These are phyloP conservation scores for Sicus ferrugineus DNA, from an alignment of 2,888 invertebrate species.

Conservation along the genomic window DNA sequence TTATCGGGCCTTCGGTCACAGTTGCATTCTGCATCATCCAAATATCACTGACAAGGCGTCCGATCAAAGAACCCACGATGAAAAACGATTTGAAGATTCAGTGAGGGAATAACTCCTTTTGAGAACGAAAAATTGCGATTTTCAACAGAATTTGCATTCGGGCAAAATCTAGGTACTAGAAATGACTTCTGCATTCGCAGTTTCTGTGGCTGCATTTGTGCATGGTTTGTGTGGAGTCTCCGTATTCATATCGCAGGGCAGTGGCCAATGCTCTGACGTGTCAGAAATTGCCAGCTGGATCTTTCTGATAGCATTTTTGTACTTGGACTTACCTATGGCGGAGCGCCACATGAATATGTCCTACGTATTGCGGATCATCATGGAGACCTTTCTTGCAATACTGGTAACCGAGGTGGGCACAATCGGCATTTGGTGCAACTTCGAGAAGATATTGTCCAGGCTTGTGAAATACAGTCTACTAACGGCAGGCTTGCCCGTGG, in stretches of 20 bases:
- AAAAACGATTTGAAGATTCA: too few species aligned
- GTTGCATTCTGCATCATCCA: constrained; percentile 98
- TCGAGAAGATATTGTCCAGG: constrained; percentile 44
- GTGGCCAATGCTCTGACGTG: constrained; percentile 50
- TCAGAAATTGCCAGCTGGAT: constrained; percentile 52
- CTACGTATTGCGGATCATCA: constrained; percentile 42
- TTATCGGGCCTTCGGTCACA: constrained; percentile 92
- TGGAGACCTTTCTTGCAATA: constrained; percentile 46
- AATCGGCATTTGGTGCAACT: constrained; percentile 51
- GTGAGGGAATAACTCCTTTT: too few species aligned
- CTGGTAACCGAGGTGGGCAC: constrained; percentile 48
- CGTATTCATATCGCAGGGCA: constrained; percentile 50
- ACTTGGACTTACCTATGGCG: constrained; percentile 48
- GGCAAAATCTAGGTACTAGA: too few species aligned
- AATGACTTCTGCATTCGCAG: constrained; percentile 46
- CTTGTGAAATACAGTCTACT: constrained; percentile 37
- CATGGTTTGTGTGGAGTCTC: constrained; percentile 48
- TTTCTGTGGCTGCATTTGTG: constrained; percentile 44
- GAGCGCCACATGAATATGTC: constrained; percentile 49
- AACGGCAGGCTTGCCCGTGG: too few species aligned
- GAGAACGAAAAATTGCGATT: too few species aligned
- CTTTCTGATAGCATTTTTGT: constrained; percentile 49
- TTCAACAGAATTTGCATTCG: too few species aligned
- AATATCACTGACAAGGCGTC: constrained; percentile 92
- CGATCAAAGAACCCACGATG: constrained; percentile 82